These are phyloP conservation scores for Manduca sexta DNA, from an alignment of 1,140 invertebrate genomes.

Conservation along the genomic window DNA sequence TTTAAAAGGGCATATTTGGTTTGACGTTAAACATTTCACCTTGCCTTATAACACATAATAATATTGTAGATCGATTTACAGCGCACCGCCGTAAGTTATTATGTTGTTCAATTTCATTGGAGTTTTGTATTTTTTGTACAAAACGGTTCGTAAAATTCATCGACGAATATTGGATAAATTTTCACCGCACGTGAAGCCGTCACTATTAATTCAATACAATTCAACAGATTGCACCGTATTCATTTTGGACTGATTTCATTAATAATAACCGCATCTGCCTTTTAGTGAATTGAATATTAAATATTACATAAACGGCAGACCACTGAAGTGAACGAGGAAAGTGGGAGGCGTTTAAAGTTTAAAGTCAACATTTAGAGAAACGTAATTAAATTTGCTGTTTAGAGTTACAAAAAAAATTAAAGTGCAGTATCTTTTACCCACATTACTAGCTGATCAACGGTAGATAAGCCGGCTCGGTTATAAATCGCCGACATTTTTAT, in stretches of 20 bases:
- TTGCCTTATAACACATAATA: constrained; percentile 49
- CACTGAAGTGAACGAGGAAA: too few relatives aligned
- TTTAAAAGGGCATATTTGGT: constrained; percentile 34
- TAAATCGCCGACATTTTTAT: constrained; percentile 31
- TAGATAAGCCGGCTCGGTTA: constrained; percentile 30
- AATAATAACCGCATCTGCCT: too few relatives aligned
- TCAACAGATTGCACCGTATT: too few relatives aligned
- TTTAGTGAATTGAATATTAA: too few relatives aligned
- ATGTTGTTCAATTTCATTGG: constrained; percentile 1
- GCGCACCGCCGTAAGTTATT: constrained; percentile 14
- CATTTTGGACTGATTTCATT: too few relatives aligned
- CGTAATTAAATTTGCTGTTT: constrained; percentile 25
- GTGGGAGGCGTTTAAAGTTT: background rate
- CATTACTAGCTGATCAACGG: constrained; percentile 26
- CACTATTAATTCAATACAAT: too few relatives aligned
- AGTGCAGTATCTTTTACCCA: constrained; percentile 18
- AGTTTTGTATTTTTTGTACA: background rate
- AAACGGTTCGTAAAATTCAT: background rate
- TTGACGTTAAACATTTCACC: constrained; percentile 37
- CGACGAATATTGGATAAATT: background rate
- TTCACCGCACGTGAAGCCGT: too few relatives aligned
- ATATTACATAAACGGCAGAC: too few relatives aligned
- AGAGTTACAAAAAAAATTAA: constrained; percentile 17
- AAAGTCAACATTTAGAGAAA: constrained; percentile 2
- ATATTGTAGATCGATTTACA: constrained; percentile 39